These are phyloP conservation scores for Ectobius pallidus DNA, from an alignment of 2,888 invertebrate species.

Conservation along the genomic window DNA sequence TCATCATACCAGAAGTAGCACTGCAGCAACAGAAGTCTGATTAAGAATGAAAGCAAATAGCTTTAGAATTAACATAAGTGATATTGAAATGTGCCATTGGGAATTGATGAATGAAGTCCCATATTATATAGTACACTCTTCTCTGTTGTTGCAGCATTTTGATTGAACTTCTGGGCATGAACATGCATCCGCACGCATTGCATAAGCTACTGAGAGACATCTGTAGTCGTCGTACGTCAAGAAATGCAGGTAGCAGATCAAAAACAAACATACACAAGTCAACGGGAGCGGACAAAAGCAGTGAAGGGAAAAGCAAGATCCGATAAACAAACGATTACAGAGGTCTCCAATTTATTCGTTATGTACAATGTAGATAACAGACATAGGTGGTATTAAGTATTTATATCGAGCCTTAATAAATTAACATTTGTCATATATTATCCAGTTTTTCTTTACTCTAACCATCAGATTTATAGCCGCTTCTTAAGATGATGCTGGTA, in stretches of 20 bases:
- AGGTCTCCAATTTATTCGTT: constrained; percentile 12
- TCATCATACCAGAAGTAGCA: no score
- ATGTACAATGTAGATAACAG: no score
- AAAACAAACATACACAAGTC: background rate
- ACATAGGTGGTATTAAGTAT: no score
- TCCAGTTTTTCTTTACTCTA: no score
- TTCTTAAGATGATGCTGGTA: no score
- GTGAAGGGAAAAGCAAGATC: background rate
- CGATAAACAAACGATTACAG: background rate
- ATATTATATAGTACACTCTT: background rate
- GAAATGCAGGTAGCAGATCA: background rate
- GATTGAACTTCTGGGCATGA: constrained; percentile 13
- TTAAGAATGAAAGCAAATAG: background rate
- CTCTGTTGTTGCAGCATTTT: constrained; percentile 15
- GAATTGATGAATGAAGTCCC: background rate
- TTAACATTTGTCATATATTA: no score
- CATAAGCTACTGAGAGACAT: constrained; percentile 10
- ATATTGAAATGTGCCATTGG: background rate
- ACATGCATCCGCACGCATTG: constrained; percentile 18
- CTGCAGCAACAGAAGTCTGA: no score
- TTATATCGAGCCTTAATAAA: no score
- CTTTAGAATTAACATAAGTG: background rate
- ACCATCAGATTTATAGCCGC: no score
- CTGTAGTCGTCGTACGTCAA: background rate
- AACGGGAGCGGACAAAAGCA: background rate